phyloP scores from a whole-genome alignment of 2,888 invertebrate species.

The Apodemia hepburni region DNA sequence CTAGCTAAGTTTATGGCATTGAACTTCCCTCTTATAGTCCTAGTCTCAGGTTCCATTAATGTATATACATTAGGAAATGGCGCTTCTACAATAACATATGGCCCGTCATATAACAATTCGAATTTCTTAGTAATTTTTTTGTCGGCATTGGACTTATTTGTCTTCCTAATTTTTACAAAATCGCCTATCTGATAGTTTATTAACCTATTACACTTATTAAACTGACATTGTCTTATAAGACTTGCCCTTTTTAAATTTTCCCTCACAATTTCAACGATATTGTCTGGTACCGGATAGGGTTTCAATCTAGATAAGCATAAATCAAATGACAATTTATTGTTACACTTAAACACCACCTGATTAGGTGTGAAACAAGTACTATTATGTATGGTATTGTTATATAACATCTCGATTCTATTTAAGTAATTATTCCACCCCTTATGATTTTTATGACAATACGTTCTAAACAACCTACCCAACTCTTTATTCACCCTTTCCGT shows the following conservation, averaged over 20 bases:
- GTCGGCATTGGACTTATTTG: constrained; percentile 23
- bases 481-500: constrained; percentile 34
- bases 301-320: neutral
- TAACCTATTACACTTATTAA: constrained; percentile 21
- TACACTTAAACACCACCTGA: constrained; percentile 25
- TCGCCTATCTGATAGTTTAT: constrained; percentile 27
- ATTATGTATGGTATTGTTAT: constrained; percentile 33
- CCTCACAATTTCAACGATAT: constrained; percentile 17
- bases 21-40: constrained; percentile 15
- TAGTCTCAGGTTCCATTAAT: constrained; percentile 11
- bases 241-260: constrained; percentile 20
- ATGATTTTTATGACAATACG: constrained; percentile 31
- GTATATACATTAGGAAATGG: constrained; percentile 21
- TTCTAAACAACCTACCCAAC: constrained; percentile 29
- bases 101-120: constrained; percentile 19
- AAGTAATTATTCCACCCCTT: constrained; percentile 26
- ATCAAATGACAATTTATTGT: constrained; percentile 23
- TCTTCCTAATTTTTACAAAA: constrained; percentile 24
- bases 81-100: constrained; percentile 10
- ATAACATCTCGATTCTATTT: constrained; percentile 28
- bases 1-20: constrained; percentile 8
- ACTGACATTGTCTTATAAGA: constrained; percentile 10
- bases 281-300: neutral
- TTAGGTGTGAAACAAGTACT: constrained; percentile 27
- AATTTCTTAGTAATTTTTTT: constrained; percentile 24